Evolutionary conservation across 2,888 invertebrate species (phyloP).

Genomic region (Troglohyphantes excavatus): DNA sequence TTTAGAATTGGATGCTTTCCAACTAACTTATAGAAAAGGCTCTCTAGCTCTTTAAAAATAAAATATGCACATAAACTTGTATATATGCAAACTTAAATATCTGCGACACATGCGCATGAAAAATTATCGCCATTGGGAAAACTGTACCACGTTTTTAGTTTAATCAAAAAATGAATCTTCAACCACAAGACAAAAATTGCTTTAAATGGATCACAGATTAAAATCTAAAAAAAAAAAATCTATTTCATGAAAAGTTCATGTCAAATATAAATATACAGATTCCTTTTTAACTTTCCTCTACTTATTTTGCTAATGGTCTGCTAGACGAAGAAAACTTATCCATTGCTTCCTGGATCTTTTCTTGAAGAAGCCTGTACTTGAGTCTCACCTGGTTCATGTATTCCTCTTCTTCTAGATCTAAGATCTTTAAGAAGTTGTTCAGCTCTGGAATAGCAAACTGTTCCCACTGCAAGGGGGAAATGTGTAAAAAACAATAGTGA

Average conservation of each 20-base stretch:
- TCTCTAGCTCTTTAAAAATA: no score
- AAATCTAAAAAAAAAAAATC: background rate
- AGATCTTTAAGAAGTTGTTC: conserved; percentile 84
- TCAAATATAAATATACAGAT: background rate
- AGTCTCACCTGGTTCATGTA: conserved; percentile 84
- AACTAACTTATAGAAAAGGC: no score
- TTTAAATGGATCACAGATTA: conserved; percentile 48
- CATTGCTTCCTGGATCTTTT: conserved; percentile 80
- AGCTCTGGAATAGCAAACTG: conserved; percentile 85
- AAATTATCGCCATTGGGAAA: background rate
- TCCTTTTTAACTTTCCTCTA: background rate
- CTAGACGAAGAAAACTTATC: conserved; percentile 68
- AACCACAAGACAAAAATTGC: background rate
- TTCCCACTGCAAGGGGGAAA: conserved; percentile 84
- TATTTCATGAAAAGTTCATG: background rate
- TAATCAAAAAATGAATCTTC: background rate
- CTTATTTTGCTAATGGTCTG: conserved; percentile 50
- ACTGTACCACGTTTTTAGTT: background rate
- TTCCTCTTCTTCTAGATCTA: conserved; percentile 85
- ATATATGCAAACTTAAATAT: no score
- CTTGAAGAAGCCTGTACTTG: conserved; percentile 83
- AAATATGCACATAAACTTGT: no score
- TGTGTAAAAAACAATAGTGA: no score
- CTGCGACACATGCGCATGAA: no score
- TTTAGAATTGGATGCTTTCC: no score